A percentile compares a stretch with the other conserved stretches of the same genome.
These are phyloP conservation scores for Paragorgia papillata DNA, from an alignment of 92 coral and sea anemone species.

Conservation along the genomic window DNA sequence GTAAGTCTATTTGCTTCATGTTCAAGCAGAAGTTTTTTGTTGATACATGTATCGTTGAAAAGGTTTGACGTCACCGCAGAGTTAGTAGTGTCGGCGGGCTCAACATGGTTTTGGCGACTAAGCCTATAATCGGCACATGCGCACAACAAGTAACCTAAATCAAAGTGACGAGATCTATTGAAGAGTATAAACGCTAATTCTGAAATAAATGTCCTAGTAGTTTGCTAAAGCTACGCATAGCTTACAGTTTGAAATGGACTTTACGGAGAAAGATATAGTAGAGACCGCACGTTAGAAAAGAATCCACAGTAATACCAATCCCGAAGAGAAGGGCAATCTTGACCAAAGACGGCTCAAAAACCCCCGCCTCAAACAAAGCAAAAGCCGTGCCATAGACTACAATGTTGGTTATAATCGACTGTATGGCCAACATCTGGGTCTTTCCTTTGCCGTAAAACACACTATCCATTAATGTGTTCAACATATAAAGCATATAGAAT, in stretches of 20 bases:
- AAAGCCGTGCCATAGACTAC: conserved; percentile 37
- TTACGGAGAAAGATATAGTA: conserved; percentile 37
- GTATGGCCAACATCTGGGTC: conserved; percentile 45
- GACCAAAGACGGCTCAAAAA: conserved; percentile 28
- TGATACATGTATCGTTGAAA: too few relatives aligned
- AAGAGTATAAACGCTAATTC: too few relatives aligned
- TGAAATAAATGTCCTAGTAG: too few relatives aligned
- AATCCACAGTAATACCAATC: conserved; percentile 28
- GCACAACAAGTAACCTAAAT: too few relatives aligned
- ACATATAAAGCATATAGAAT: conserved; percentile 36
- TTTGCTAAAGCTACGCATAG: too few relatives aligned
- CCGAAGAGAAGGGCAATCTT: conserved; percentile 36
- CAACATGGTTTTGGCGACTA: too few relatives aligned
- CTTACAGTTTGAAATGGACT: conserved; percentile 16
- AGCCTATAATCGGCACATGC: too few relatives aligned
- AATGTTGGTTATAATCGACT: conserved; percentile 38
- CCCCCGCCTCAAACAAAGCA: conserved; percentile 21
- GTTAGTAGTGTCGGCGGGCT: too few relatives aligned
- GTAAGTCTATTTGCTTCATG: too few relatives aligned
- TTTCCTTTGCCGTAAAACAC: conserved; percentile 39
- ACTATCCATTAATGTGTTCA: conserved; percentile 37
- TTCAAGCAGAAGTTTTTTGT: too few relatives aligned
- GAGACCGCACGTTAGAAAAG: conserved; percentile 17
- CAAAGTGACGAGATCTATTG: too few relatives aligned
- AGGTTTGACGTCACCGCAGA: too few relatives aligned